These are phyloP conservation scores for Perizoma flavofasciatum DNA, from an alignment of 2,888 invertebrate genomes.

Conservation along the genomic window DNA sequence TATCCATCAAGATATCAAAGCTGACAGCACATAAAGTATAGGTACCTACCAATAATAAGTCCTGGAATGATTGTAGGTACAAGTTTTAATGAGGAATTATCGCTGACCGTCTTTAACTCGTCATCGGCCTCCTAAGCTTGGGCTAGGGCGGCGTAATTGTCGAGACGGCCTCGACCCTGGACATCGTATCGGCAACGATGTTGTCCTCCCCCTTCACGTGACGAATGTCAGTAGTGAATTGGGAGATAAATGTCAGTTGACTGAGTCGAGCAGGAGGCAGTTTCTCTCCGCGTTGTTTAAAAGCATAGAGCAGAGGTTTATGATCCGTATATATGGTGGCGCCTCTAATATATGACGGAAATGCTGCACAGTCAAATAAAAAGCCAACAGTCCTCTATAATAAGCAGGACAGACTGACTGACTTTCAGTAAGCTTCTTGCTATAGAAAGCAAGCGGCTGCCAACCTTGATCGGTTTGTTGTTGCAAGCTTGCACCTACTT, in stretches of 20 bases:
- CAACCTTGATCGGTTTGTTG: background rate
- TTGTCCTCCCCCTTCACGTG: conserved; percentile 31
- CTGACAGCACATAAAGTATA: too few species aligned
- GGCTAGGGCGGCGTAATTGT: conserved; percentile 5
- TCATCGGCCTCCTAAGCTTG: background rate
- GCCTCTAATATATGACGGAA: conserved; percentile 36
- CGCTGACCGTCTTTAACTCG: background rate
- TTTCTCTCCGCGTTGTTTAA: conserved; percentile 29
- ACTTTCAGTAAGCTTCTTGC: conserved; percentile 23
- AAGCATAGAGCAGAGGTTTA: conserved; percentile 34
- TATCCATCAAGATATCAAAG: too few species aligned
- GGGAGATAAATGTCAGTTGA: conserved; percentile 25
- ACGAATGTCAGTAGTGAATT: conserved; percentile 24
- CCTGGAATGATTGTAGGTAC: conserved; percentile 7
- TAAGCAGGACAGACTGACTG: background rate
- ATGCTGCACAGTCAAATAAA: conserved; percentile 37
- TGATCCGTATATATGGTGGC: conserved; percentile 32
- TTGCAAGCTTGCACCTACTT: conserved; percentile 8
- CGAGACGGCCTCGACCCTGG: conserved; percentile 38
- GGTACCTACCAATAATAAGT: too few species aligned
- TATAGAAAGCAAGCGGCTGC: conserved; percentile 10
- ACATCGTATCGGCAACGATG: conserved; percentile 30
- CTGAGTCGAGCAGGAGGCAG: conserved; percentile 30
- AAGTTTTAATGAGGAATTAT: background rate
- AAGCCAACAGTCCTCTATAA: background rate